Base-by-base conservation (phyloP, 2,888 invertebrate genomes). In the Catocala nupta region DNA sequence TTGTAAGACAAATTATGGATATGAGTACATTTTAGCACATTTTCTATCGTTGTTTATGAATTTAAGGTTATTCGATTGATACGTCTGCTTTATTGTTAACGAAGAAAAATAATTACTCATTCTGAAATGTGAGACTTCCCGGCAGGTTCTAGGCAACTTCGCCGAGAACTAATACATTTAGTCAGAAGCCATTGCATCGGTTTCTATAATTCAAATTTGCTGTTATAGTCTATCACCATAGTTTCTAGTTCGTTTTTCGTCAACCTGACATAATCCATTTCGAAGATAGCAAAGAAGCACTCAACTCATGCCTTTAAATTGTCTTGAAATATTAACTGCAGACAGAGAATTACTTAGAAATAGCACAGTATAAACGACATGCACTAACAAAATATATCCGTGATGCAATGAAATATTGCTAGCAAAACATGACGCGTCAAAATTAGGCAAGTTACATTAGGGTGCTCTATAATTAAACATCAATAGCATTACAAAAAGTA, bases 401-500 rank as follows among this genome's bases (percentile, higher is more conserved):
- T 78, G 76, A 76, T 76, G 78, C 78, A 78, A 83, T 87, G 86
- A 89, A 87, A 89, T 85, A 89, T 88, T 85, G 88, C 83, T 84
- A 90, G 81, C 81, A 88, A 88, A 91, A 90, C 89, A 89, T 86
- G 81, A 86, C 82, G 81, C 78, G 89, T 87, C 89, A 89, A 91
- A 92, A 89, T 90, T 88, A 85, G 87, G 80, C 80, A 85, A 84
- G 83, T 88, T 86, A 87, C 90, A 89, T 90, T 89, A 89, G 89
- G 91, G 85, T 83, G 90, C 85, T 90, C 92, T 92, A 93, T 94
- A 94, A 93, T 94, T 94, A 93, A 93, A 93, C 93, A 93, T 93
- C 94, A 92, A 93, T 93, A 92, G 90, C 90, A 91, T 92, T 92
- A 93, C 92, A 92, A 94, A 93, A 94, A 93, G 93, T 94, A 94